Evolutionary conservation across 2,888 invertebrate species (phyloP).

Genomic region (Eledone cirrhosa): DNA sequence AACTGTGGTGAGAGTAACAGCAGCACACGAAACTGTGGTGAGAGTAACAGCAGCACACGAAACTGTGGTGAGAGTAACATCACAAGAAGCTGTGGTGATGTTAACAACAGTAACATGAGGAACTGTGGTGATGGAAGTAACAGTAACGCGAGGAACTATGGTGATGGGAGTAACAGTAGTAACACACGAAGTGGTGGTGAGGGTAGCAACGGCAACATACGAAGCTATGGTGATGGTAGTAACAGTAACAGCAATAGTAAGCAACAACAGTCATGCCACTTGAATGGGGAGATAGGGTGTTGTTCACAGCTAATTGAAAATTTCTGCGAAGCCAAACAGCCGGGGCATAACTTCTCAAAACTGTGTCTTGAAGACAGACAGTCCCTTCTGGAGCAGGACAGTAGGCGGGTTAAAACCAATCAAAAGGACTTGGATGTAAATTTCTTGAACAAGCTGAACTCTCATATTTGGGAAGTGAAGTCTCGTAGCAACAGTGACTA

Average conservation of each 20-base stretch:
- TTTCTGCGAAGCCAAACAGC: not conserved
- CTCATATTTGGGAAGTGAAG: constrained; percentile 39
- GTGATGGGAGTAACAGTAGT: not conserved
- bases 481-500: constrained; percentile 45
- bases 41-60: not conserved
- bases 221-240: not conserved
- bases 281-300: too few relatives aligned
- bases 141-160: constrained; percentile 6
- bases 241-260: not conserved
- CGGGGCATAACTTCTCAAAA: constrained; percentile 30
- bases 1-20: not conserved
- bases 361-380: constrained; percentile 28
- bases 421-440: constrained; percentile 42
- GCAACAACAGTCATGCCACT: too few relatives aligned
- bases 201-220: not conserved
- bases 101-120: not conserved
- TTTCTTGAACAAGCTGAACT: constrained; percentile 41
- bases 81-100: not conserved
- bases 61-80: not conserved
- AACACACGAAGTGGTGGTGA: not conserved
- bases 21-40: not conserved
- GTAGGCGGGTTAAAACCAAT: constrained; percentile 23
- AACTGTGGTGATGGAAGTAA: not conserved
- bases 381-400: constrained; percentile 33
- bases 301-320: too few relatives aligned